These are phyloP conservation scores for Heloderma charlesbogerti DNA, from an alignment of 2,113 vertebrate species.

Conservation along the genomic window DNA sequence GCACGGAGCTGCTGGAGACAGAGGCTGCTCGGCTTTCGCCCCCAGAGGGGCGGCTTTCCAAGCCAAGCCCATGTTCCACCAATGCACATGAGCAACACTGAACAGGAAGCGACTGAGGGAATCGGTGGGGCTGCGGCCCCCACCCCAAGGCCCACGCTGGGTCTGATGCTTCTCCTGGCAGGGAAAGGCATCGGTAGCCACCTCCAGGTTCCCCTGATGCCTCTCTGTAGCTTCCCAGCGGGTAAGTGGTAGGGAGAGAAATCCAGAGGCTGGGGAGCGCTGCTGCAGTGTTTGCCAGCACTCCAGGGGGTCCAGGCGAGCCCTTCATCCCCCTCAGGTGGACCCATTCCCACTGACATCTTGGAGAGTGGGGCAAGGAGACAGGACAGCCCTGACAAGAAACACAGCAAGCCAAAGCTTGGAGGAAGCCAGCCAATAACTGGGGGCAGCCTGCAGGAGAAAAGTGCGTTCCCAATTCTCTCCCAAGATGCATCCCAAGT, in stretches of 20 bases:
- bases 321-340: background rate
- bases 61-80: too few relatives aligned
- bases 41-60: background rate
- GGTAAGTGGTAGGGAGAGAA: background rate
- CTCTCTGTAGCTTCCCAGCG: background rate
- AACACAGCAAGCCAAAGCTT: background rate
- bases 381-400: background rate
- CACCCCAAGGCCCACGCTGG: background rate
- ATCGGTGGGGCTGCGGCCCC: background rate
- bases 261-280: background rate
- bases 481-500: too few relatives aligned
- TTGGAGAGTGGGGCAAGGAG: background rate
- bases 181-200: too few relatives aligned
- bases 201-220: background rate
- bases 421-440: background rate
- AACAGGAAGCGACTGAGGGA: background rate
- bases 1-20: too few relatives aligned
- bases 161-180: background rate
- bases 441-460: background rate
- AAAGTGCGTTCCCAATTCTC: too few relatives aligned
- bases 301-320: background rate
- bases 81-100: background rate
- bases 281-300: background rate
- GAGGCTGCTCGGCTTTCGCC: too few relatives aligned
- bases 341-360: background rate